A percentile compares a stretch with the other conserved stretches of the same genome.
Conservation (phyloP, 23 tunicate species). For the Halocynthia roretzi region DNA sequence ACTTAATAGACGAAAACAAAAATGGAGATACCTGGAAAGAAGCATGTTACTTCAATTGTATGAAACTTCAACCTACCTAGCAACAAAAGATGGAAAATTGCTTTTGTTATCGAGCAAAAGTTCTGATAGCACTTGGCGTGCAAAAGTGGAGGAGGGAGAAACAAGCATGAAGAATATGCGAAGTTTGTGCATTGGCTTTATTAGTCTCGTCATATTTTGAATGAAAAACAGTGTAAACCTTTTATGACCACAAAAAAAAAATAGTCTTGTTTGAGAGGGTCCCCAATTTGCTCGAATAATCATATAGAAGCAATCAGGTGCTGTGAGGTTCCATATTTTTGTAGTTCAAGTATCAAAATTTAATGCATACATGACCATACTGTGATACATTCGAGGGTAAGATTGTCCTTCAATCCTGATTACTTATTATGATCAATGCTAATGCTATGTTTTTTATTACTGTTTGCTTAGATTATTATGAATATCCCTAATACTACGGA, state of each 20-base stretch:
- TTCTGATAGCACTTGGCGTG: constrained; percentile 56
- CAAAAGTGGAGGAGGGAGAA: constrained; percentile 51
- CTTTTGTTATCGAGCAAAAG: neutral
- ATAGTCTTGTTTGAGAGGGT: neutral
- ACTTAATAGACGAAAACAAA: neutral
- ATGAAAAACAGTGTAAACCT: too few relatives aligned
- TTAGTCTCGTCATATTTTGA: neutral
- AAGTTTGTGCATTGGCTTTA: constrained; percentile 28
- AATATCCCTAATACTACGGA: too few relatives aligned
- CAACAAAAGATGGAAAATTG: constrained; percentile 4
- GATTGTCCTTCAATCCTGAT: too few relatives aligned
- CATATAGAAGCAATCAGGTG: too few relatives aligned
- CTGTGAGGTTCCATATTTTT: too few relatives aligned
- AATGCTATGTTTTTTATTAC: too few relatives aligned
- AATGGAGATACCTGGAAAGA: constrained; percentile 16
- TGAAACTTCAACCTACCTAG: neutral
- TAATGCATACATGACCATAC: too few relatives aligned
- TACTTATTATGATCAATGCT: too few relatives aligned
- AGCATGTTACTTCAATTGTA: neutral
- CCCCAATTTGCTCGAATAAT: neutral
- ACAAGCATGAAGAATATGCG: constrained; percentile 47
- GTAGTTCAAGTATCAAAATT: too few relatives aligned
- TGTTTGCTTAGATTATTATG: too few relatives aligned
- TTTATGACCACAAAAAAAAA: too few relatives aligned
- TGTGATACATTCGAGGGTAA: too few relatives aligned